These are phyloP conservation scores for Drosophila recens DNA, from an alignment of 2,888 invertebrate species.

Conservation along the genomic window DNA sequence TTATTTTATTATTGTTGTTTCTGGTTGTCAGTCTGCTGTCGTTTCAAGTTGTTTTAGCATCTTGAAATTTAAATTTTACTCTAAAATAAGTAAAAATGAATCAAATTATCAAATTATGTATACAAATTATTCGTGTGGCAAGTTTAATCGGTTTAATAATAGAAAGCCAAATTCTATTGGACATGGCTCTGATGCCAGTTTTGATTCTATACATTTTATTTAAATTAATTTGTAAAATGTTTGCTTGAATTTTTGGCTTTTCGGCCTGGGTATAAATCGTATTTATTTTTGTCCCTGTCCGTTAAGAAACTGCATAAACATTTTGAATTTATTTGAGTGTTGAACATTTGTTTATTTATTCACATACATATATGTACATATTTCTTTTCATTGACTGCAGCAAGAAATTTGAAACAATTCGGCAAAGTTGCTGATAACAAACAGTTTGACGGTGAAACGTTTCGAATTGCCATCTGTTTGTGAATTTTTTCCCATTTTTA, in stretches of 20 bases:
- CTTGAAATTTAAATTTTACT: neutral
- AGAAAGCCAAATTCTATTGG: neutral
- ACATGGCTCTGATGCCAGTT: neutral
- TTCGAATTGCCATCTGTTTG: no score
- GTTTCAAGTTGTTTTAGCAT: conserved; percentile 16
- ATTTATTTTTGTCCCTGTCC: conserved; percentile 44
- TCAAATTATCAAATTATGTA: neutral
- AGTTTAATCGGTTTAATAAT: conserved; percentile 1
- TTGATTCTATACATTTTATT: conserved; percentile 2
- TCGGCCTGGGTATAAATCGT: conserved; percentile 30
- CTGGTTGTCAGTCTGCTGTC: neutral
- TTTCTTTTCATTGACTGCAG: conserved; percentile 15
- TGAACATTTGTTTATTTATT: conserved; percentile 38
- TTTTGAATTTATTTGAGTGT: conserved; percentile 60
- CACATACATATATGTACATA: conserved; percentile 3
- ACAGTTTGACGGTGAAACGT: conserved; percentile 3
- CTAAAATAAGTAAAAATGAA: neutral
- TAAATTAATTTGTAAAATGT: conserved; percentile 15
- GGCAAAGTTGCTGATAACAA: conserved; percentile 5
- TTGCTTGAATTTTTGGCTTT: conserved; percentile 4
- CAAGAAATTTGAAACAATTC: conserved; percentile 49
- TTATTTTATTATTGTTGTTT: neutral
- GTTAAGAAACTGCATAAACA: conserved; percentile 61
- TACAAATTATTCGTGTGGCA: conserved; percentile 1
- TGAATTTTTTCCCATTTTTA: conserved; percentile 15